Base-by-base conservation (phyloP, 2,888 invertebrate genomes). In the Pyrgus malvae region DNA sequence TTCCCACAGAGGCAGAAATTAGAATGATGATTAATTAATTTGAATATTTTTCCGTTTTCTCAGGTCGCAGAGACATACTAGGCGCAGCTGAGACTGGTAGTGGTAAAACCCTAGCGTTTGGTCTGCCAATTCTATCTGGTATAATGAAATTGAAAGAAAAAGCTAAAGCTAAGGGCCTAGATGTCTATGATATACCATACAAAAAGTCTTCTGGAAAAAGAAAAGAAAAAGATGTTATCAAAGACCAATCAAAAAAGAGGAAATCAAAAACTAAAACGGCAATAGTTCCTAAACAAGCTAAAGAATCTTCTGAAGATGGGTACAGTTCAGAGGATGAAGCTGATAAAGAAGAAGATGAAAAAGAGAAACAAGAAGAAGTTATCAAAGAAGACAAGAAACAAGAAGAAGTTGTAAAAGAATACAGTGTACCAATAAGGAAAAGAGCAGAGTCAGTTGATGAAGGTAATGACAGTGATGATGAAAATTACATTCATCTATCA, bases 81-180 rank as follows among this genome's bases (percentile, higher is more conserved):
- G 99, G 99, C n/a, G 99, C 99, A 51, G 99, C 99, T 2, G 98
- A 99, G 91, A 99, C 99, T 0, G 99, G 99, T 0, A 99, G 98
- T 82, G 99, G 99, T 0, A 99, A 99, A 91, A 99, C 99, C 0
- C 86, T 99, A 48, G 99, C 99, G 0, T 99, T 99, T 89, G 98
- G 97, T 0, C 95, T 99, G 56, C 99, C 99, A 7, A 94, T 99
- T 35, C 83, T 99, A 55, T 91, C 94, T 49, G 96, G 97, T 11
- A 98, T 99, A 60, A 83, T 98, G 65, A 92, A 94, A 68, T 72
- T 94, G 0, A 93, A 94, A 70, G 85, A 86, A 69, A 85, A 78
- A 75, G 86, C 78, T 50, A 78, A 63, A 19, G 64, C 63, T 37
- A 81, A 78, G 67, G 86, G 78, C 42, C 60, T 81, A 8, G 79